Percentiles rank a stretch among this genome's conserved stretches.
phyloP scores from a whole-genome alignment of 2,797 vertebrate genomes.

The Peromyscus melanophrys region DNA sequence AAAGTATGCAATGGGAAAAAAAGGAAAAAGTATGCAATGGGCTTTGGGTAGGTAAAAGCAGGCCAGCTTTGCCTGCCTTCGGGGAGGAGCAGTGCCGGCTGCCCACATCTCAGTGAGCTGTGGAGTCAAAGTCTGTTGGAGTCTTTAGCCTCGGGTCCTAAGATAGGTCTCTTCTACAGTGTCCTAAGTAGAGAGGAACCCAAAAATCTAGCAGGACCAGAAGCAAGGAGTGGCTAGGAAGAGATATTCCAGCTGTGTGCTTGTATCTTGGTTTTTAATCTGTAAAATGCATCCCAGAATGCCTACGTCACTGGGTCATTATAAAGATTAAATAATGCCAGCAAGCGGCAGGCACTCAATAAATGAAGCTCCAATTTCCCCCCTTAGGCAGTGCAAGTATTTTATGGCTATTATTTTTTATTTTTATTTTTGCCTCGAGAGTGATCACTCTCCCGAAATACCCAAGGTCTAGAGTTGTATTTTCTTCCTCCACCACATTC shows the following conservation, averaged over 20 bases:
- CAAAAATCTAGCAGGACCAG: not conserved
- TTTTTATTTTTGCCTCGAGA: not conserved
- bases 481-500: not conserved
- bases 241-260: not conserved
- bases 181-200: not conserved
- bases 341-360: not conserved
- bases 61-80: not conserved
- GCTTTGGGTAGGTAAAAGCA: not conserved
- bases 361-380: not conserved
- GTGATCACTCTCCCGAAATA: not conserved
- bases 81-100: not conserved
- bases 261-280: not conserved
- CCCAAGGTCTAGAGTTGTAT: not conserved
- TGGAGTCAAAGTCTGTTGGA: not conserved
- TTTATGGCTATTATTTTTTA: slow-evolving; percentile 9
- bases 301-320: not conserved
- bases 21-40: not conserved
- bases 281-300: not conserved
- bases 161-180: not conserved
- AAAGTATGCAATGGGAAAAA: too few species aligned
- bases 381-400: not conserved
- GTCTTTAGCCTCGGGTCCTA: not conserved
- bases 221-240: not conserved
- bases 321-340: not conserved
- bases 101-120: not conserved